Evolutionary conservation across 2,888 invertebrate species (phyloP), one percentile per base, ranked within the genome.

Genomic region (Cosmia trapezina): DNA sequence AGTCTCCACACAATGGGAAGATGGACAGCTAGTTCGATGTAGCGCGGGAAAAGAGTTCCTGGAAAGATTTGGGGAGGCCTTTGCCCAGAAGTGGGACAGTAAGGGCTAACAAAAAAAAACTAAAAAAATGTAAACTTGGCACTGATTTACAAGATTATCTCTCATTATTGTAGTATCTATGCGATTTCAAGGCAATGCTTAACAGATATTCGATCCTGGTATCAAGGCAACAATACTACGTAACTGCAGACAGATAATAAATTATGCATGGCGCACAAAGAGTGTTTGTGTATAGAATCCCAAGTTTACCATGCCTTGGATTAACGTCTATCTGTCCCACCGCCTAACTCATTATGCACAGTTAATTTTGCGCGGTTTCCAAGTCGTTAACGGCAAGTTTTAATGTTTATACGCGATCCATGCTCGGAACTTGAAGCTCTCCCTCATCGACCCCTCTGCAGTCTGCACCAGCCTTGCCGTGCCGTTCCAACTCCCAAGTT

Each of bases 331-430:
- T 88, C 84, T 87, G 81, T 80, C 61, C 65, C 45, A 53, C 41
- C 60, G 81, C 84, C 86, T 83, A 74, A 83, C 89, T 91, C 87
- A 92, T 92, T 91, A 91, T 90, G 79, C 88, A 87, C 87, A 81
- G 86, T 92, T 89, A 91, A 92, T 93, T 89, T 91, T 90, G 81
- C 89, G 88, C 76, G 79, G 78, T 79, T 87, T 85, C 76, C 81
- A 86, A 85, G 83, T 88, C 84, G 84, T 88, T 89, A 86, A 85
- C 86, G 71, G 71, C 75, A 89, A 89, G 87, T 90, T 90, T 89
- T 84, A 83, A 88, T 88, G 86, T 84, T 87, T 86, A 84, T 84
- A 76, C 79, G 74, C 63, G 67, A 79, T 77, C 76, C 37, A 77
- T 45, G 43, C 59, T 71, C 43, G 47, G 60, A 85, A 86, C 84